Conservation (phyloP, 2,797 vertebrate species). For the Arctocebus calabarensis region DNA sequence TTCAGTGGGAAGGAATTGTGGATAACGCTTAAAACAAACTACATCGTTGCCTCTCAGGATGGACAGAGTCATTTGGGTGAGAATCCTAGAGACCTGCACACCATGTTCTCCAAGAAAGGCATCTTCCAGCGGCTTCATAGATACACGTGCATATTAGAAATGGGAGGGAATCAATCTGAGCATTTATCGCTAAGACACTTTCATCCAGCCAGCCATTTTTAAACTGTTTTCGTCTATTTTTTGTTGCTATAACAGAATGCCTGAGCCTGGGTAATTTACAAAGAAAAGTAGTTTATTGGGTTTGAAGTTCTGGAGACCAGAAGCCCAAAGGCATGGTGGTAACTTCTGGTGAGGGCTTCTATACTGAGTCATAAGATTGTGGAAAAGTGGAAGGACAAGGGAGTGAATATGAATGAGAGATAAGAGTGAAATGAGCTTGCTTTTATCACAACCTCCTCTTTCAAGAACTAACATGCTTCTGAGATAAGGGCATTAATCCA, state of each 20-base stretch:
- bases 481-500: background rate
- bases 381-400: background rate
- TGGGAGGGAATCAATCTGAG: background rate
- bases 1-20: background rate
- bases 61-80: background rate
- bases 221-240: background rate
- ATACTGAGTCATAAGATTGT: background rate
- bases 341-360: background rate
- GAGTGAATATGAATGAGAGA: background rate
- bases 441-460: background rate
- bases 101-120: background rate
- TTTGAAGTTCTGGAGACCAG: background rate
- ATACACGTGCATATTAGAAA: background rate
- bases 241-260: background rate
- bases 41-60: background rate
- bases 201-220: background rate
- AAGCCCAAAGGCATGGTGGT: background rate
- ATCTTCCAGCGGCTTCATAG: background rate
- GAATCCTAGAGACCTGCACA: conserved; percentile 12
- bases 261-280: background rate
- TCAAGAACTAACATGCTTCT: background rate
- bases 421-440: background rate
- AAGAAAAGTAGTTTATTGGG: background rate
- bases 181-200: conserved; percentile 3
- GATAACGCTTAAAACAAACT: background rate